phyloP scores from a whole-genome alignment of 2,113 vertebrate species.

The Theristicus caerulescens region DNA sequence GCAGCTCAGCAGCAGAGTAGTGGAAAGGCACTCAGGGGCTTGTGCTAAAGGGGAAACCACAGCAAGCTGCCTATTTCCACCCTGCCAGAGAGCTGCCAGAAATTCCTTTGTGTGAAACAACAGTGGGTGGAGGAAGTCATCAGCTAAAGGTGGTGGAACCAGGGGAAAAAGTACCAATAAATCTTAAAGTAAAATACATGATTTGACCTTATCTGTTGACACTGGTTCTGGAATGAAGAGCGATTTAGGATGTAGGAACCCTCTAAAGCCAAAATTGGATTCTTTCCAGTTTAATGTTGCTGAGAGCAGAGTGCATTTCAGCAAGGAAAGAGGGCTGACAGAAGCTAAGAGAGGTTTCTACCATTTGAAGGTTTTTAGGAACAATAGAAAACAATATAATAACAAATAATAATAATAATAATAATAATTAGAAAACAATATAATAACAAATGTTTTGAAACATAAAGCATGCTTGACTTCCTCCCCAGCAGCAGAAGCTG shows the following conservation, averaged over 20 bases:
- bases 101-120: neutral
- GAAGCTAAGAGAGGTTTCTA: neutral
- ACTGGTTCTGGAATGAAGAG: neutral
- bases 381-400: neutral
- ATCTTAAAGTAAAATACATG: neutral
- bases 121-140: neutral
- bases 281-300: neutral
- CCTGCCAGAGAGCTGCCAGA: neutral
- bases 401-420: no score
- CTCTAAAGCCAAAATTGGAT: neutral
- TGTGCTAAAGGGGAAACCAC: neutral
- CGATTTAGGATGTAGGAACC: neutral
- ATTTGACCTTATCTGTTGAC: neutral
- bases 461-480: neutral
- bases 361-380: neutral
- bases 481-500: neutral
- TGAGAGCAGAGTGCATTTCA: neutral
- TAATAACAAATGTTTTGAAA: neutral
- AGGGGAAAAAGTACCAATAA: neutral
- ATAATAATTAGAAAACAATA: neutral
- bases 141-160: neutral
- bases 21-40: neutral
- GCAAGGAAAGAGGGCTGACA: neutral
- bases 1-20: neutral
- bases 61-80: neutral